Conservation (phyloP, 2,888 invertebrate species). For the Sphinx pinastri region DNA sequence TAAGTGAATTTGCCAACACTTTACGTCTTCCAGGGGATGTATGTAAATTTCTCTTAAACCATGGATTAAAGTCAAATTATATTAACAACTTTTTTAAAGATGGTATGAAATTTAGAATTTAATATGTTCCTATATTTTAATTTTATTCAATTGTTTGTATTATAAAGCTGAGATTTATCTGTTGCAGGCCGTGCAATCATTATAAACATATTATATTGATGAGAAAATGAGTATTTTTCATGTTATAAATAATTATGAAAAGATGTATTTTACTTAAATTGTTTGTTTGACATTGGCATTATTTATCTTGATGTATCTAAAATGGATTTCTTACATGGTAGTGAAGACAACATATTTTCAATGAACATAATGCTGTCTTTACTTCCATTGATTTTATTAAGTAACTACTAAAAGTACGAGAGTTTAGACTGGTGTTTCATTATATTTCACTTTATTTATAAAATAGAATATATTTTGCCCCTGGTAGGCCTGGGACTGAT, state of each 20-base stretch:
- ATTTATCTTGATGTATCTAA: conserved; percentile 25
- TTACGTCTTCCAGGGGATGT: conserved; percentile 70
- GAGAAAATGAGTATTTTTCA: conserved; percentile 12
- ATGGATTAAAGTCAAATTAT: not conserved
- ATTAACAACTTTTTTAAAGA: conserved; percentile 42
- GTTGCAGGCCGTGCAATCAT: conserved; percentile 49
- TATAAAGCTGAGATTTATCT: conserved; percentile 58
- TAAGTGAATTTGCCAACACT: conserved; percentile 49
- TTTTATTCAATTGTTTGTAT: conserved; percentile 67
- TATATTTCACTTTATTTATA: conserved; percentile 25
- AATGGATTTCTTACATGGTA: conserved; percentile 1
- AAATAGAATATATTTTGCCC: conserved; percentile 27
- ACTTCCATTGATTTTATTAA: not conserved
- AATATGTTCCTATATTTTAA: conserved; percentile 67
- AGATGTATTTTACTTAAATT: conserved; percentile 15
- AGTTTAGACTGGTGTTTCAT: conserved; percentile 47
- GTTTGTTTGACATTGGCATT: conserved; percentile 28
- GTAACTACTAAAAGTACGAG: conserved; percentile 33
- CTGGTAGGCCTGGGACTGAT: conserved; percentile 30
- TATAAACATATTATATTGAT: not conserved
- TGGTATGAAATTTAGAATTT: conserved; percentile 47
- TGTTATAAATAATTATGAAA: conserved; percentile 19
- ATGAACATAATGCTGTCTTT: conserved; percentile 8
- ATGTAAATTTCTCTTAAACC: conserved; percentile 28
- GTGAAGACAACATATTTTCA: not conserved